Conservation (phyloP, 2,888 invertebrate species). For the Drosophila meridionalis region DNA sequence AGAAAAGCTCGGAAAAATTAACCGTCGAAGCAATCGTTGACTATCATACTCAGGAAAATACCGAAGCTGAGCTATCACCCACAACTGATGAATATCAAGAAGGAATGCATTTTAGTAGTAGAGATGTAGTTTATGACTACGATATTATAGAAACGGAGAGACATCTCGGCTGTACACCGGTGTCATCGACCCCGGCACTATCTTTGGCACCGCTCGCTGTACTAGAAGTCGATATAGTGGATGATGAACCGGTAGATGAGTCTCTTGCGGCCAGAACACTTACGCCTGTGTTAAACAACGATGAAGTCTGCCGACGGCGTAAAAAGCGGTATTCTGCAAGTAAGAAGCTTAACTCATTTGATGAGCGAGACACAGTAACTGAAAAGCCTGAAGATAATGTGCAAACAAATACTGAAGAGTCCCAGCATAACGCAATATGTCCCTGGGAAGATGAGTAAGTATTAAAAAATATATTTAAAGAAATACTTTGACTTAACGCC, state of each 20-base stretch:
- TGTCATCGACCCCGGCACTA: constrained; percentile 84
- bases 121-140: constrained; percentile 77
- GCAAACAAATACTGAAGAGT: constrained; percentile 56
- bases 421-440: constrained; percentile 93
- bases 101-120: constrained; percentile 78
- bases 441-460: constrained; percentile 99
- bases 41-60: constrained; percentile 23
- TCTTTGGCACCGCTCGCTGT: constrained; percentile 89
- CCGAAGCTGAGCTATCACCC: constrained; percentile 81
- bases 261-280: constrained; percentile 14
- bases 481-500: neutral
- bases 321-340: constrained; percentile 81
- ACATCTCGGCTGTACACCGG: constrained; percentile 80
- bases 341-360: constrained; percentile 73
- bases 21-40: neutral
- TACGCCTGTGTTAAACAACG: constrained; percentile 46
- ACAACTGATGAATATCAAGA: constrained; percentile 85
- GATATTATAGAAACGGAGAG: constrained; percentile 79
- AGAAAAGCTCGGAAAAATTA: neutral
- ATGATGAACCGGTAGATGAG: constrained; percentile 86
- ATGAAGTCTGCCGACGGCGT: constrained; percentile 79
- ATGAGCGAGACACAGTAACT: constrained; percentile 66
- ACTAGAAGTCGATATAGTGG: constrained; percentile 89
- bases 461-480: neutral
- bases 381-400: constrained; percentile 26